Evolutionary conservation across 2,888 invertebrate species (phyloP).

Genomic region (Escarpia spicata): DNA sequence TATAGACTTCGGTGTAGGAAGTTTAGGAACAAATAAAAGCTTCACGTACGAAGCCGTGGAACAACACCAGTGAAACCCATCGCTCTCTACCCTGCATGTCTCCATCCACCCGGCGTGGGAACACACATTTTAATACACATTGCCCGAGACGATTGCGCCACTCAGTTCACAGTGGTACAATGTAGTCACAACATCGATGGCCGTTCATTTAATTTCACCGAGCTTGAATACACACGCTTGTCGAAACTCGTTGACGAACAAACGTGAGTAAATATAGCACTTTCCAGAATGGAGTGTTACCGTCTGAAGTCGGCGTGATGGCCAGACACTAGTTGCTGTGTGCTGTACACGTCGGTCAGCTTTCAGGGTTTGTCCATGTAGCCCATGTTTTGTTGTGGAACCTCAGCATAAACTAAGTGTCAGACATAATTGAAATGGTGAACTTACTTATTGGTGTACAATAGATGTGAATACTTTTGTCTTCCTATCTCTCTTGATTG

Average conservation of each 20-base stretch:
- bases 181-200: not conserved
- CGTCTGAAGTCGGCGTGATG: conserved; percentile 42
- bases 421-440: too few relatives aligned
- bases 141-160: not conserved
- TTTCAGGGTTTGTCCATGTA: too few relatives aligned
- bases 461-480: too few relatives aligned
- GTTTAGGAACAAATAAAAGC: too few relatives aligned
- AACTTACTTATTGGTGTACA: too few relatives aligned
- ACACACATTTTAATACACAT: not conserved
- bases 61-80: too few relatives aligned
- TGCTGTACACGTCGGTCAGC: too few relatives aligned
- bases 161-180: not conserved
- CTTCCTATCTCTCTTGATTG: too few relatives aligned
- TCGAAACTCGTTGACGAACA: not conserved
- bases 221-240: not conserved
- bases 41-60: too few relatives aligned
- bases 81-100: not conserved
- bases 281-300: not conserved
- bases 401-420: too few relatives aligned
- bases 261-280: not conserved
- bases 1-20: too few relatives aligned
- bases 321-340: not conserved
- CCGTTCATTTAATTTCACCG: not conserved
- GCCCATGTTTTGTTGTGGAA: too few relatives aligned
- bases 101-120: not conserved